Evolutionary conservation across 2,113 vertebrate species (phyloP), one percentile per base, ranked within the genome.

Genomic region (Ailuropoda melanoleuca): DNA sequence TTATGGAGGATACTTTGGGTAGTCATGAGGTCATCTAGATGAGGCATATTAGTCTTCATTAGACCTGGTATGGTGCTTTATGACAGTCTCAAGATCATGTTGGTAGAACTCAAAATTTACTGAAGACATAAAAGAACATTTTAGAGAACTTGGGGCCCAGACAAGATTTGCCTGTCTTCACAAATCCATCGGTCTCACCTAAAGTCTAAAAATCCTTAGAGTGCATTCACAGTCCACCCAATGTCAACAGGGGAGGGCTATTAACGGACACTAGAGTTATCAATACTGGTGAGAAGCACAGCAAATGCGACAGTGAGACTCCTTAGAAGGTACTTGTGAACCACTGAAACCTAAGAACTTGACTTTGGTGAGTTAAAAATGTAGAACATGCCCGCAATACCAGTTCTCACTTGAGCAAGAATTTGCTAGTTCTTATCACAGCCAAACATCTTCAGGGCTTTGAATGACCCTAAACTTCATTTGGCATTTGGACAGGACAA

Each of bases 381-480:
- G 66, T 78, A 96, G 77, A 91, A 11, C 48, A 64, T 64, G 24
- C 70, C 50, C 1, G 0, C 13, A 77, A 84, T 84, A 66, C 94
- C 80, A 90, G 80, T 96, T 97, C 81, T 93, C 75, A 86, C 94
- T 97, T 97, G 94, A 97, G n/a, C 81, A 98, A 94, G 93, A 97
- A 95, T 97, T 68, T 97, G 68, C 98, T 53, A 31, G 87, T 64
- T 53, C 94, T 97, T 98, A 98, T 98, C 98, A 72, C 2, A 50
- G 72, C 5, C 88, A 88, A 88, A 77, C 81, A 98, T 98, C 95
- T 98, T 95, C 88, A 53, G 31, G 90, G 86, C 81, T 97, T 93
- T 85, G 85, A 98, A 95, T 90, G 93, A 96, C 94, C 96, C 85
- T 60, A 70, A 87, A 70, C 46, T 26, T 83, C 90, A 88, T 90